Base-by-base conservation (phyloP, 2,797 vertebrate species). In the Huso huso region DNA sequence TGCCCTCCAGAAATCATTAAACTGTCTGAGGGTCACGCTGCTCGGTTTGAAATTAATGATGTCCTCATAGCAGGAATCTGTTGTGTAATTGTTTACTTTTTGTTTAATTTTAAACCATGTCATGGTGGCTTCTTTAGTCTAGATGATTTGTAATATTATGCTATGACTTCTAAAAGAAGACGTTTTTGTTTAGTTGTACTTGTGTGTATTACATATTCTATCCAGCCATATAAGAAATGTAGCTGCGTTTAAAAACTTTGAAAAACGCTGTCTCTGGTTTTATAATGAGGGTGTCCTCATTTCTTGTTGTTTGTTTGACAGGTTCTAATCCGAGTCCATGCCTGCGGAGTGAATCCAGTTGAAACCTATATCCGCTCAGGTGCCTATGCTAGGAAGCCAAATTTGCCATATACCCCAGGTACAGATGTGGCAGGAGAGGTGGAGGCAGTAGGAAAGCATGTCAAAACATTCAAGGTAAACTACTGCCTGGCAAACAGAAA, bases 361-460 rank as follows among this genome's bases (percentile, higher is more conserved):
- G 95, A 98, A 66, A 95, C 94, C 0, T 98, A 99, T 1, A 93
- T 97, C 77, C 90, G 94, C 1, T 81, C 93, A 1, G 96, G 95
- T 7, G 76, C 75, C 0, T 82, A 88, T 0, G 23, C 51, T 6
- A 82, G 84, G 6, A 92, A 83, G 57, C 94, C 94, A 0, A 0
- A 63, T 3, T 75, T 98, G 7, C 96, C 96, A 0, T 98, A 93
- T 67, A 97, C 89, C 0, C 96, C 95, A 0, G 96, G 95, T 64
- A 72, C 83, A 0, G 94, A 99, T 7, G 90, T 92, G 12, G 85
- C 93, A 0, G 95, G 96, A 6, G 79, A 93, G 2, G 69, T 98
- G 51, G 89, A 94, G 61, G 68, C 73, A 0, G 79, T 94, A 4
- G 95, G 96, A 68, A 81, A 87, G 0, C 78, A 75, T 0, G 93